These are phyloP conservation scores for Caenorhabditis plicata DNA, from an alignment of 2,888 invertebrate genomes.

Conservation along the genomic window DNA sequence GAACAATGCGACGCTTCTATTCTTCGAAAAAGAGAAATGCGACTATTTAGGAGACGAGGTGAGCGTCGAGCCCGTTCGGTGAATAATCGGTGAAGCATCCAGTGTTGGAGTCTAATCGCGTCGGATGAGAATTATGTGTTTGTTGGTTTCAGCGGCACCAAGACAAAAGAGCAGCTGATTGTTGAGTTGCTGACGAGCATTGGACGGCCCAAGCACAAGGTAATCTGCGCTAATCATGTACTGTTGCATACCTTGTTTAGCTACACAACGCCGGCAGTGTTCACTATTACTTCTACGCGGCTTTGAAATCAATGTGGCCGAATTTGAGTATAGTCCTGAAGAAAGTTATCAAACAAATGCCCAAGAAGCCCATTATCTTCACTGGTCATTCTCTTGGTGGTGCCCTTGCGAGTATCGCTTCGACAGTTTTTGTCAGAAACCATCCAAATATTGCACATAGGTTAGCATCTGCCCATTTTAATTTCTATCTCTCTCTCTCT, in stretches of 20 bases:
- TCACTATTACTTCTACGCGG: constrained; percentile 59
- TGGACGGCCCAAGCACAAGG: constrained; percentile 49
- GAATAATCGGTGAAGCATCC: too few relatives aligned
- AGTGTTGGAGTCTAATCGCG: constrained; percentile 61
- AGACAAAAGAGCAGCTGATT: constrained; percentile 56
- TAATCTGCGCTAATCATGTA: neutral
- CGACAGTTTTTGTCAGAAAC: constrained; percentile 47
- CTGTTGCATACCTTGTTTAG: constrained; percentile 20
- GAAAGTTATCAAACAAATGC: constrained; percentile 26
- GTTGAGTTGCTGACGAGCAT: constrained; percentile 60
- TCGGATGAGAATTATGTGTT: constrained; percentile 49
- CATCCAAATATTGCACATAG: constrained; percentile 22
- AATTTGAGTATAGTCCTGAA: constrained; percentile 19
- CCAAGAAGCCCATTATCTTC: constrained; percentile 46
- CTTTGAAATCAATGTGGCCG: constrained; percentile 53
- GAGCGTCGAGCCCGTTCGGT: neutral
- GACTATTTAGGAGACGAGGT: constrained; percentile 55
- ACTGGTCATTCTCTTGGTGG: constrained; percentile 62
- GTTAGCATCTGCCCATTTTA: too few relatives aligned
- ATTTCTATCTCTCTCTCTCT: neutral
- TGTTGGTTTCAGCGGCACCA: constrained; percentile 59
- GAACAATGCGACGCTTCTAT: constrained; percentile 44
- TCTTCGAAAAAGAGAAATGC: constrained; percentile 40
- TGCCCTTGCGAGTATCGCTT: constrained; percentile 57
- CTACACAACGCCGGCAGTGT: constrained; percentile 56